phyloP scores from a whole-genome alignment of 2,113 vertebrate genomes.

The Campylomormyrus numenius region DNA sequence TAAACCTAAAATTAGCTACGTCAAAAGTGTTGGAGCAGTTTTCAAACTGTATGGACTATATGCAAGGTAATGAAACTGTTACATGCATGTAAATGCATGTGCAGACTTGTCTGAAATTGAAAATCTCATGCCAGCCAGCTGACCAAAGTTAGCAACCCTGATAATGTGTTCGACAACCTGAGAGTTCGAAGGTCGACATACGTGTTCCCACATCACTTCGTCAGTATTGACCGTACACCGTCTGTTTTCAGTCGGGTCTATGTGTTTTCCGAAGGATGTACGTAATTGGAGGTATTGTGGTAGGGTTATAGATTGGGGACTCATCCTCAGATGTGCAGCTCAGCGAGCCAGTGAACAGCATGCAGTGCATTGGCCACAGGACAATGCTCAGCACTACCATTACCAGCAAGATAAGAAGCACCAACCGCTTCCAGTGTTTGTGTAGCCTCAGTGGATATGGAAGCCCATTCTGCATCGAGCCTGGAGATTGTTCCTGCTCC shows the following conservation, averaged over 20 bases:
- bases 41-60: background rate
- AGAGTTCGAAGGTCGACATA: background rate
- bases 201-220: background rate
- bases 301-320: accelerated
- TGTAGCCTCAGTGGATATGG: slow-evolving; percentile 44
- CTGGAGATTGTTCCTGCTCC: no score
- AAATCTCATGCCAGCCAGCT: background rate
- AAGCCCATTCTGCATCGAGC: background rate
- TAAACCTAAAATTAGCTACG: background rate
- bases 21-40: background rate
- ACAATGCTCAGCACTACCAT: slow-evolving; percentile 60
- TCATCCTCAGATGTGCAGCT: slow-evolving; percentile 36
- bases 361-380: slow-evolving; percentile 69
- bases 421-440: slow-evolving; percentile 59
- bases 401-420: slow-evolving; percentile 50
- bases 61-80: background rate
- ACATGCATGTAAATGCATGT: background rate
- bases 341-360: slow-evolving; percentile 55
- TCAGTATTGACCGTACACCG: background rate
- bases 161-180: background rate
- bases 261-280: background rate
- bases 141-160: background rate
- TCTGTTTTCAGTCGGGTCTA: background rate
- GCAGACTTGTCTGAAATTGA: background rate
- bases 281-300: background rate